Evolutionary conservation across 2,797 vertebrate genomes (phyloP).

Genomic region (Eospalax fontanierii): DNA sequence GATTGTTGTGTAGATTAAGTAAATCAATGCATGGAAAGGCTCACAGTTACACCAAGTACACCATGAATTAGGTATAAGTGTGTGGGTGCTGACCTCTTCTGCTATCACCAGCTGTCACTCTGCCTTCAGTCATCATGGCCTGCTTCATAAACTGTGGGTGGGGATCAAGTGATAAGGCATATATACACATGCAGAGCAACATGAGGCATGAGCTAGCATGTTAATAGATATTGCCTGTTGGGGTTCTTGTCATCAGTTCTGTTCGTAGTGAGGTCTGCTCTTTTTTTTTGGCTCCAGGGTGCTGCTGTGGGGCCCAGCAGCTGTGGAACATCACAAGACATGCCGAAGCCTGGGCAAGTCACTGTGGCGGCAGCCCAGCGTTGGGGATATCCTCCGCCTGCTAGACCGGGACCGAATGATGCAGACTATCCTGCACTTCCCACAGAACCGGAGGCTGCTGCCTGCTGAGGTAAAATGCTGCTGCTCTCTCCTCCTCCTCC

Average conservation of each 20-base stretch:
- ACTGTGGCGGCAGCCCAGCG: conserved; percentile 96
- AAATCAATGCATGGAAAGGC: fast-evolving
- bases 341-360: conserved; percentile 95
- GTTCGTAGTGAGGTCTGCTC: neutral
- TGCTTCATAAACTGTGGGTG: fast-evolving
- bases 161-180: no score
- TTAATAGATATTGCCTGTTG: fast-evolving
- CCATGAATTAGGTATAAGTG: fast-evolving
- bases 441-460: conserved; percentile 92
- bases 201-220: neutral
- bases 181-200: fast-evolving
- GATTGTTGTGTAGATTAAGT: neutral
- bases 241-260: fast-evolving
- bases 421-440: conserved; percentile 93
- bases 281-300: conserved; percentile 88
- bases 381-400: conserved; percentile 94
- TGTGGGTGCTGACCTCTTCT: neutral
- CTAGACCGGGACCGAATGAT: conserved; percentile 93
- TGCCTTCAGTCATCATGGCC: fast-evolving
- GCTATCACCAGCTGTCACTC: neutral
- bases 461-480: conserved; percentile 85
- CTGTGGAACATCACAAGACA: conserved; percentile 96
- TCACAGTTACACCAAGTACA: neutral
- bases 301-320: conserved; percentile 95
- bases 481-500: neutral